phyloP scores from a whole-genome alignment of 2,797 vertebrate genomes.

The Amphiprion clarkii region DNA sequence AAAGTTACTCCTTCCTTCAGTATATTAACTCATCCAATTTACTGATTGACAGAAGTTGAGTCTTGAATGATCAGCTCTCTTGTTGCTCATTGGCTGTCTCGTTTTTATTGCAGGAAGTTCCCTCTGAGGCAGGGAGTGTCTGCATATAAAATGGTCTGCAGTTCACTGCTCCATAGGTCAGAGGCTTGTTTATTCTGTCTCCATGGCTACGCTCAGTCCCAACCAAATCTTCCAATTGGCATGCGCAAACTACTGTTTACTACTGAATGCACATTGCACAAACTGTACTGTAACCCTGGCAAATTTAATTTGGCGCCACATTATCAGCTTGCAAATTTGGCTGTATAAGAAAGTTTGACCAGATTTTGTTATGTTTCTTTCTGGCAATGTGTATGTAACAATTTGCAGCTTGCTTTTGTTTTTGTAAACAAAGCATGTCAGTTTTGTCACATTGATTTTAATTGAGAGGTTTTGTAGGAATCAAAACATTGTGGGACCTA shows the following conservation, averaged over 20 bases:
- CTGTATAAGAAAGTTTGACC: conserved; percentile 80
- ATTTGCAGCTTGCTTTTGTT: conserved; percentile 87
- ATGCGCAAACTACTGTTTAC: conserved; percentile 86
- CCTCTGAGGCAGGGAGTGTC: conserved; percentile 99
- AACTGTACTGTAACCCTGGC: conserved; percentile 81
- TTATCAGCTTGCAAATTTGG: conserved; percentile 83
- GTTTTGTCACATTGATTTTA: conserved; percentile 84
- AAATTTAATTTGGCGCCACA: conserved; percentile 80
- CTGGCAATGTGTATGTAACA: conserved; percentile 85
- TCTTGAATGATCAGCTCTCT: conserved; percentile 99
- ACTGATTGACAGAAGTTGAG: conserved; percentile 88
- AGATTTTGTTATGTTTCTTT: conserved; percentile 81
- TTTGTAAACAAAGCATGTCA: conserved; percentile 87
- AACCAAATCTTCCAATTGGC: conserved; percentile 90
- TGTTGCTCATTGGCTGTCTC: conserved; percentile 99
- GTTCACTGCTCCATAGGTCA: conserved; percentile 99
- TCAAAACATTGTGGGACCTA: conserved; percentile 80
- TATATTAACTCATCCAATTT: conserved; percentile 76
- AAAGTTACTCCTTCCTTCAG: conserved; percentile 68
- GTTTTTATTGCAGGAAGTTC: conserved; percentile 99
- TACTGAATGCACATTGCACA: conserved; percentile 87
- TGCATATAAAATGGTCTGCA: conserved; percentile 99
- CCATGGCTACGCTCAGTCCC: conserved; percentile 99
- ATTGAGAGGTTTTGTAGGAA: conserved; percentile 79
- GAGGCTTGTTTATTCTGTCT: conserved; percentile 99